These are phyloP conservation scores for Hylaea fasciaria DNA, from an alignment of 2,888 invertebrate species.

Conservation along the genomic window DNA sequence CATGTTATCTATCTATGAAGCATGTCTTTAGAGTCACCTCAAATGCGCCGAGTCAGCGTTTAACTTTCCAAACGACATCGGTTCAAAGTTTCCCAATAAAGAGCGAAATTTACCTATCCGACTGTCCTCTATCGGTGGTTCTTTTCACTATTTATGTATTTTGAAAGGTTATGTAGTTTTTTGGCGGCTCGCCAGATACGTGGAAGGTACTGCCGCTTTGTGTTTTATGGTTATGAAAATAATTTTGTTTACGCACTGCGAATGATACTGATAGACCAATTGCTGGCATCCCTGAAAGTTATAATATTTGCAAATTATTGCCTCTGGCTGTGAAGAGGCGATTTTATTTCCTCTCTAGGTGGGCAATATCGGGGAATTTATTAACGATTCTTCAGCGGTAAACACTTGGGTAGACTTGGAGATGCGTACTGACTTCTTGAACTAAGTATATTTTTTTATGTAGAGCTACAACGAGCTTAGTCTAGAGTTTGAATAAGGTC, in stretches of 20 bases:
- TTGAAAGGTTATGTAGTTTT: conserved; percentile 36
- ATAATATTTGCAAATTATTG: conserved; percentile 35
- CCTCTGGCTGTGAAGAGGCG: conserved; percentile 23
- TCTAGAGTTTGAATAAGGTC: no score
- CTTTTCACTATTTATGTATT: conserved; percentile 35
- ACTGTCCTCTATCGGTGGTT: conserved; percentile 29
- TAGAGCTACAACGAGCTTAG: no score
- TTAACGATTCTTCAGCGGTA: conserved; percentile 26
- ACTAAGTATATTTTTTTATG: not conserved
- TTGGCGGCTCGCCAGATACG: conserved; percentile 30
- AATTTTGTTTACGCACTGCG: conserved; percentile 33
- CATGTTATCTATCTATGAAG: not conserved
- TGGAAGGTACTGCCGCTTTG: conserved; percentile 30
- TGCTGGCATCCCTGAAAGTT: conserved; percentile 15
- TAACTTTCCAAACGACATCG: conserved; percentile 1
- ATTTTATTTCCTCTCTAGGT: conserved; percentile 15
- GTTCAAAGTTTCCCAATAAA: conserved; percentile 33
- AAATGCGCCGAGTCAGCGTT: no score
- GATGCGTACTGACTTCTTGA: conserved; percentile 17
- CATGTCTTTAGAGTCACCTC: no score
- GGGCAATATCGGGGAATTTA: conserved; percentile 28
- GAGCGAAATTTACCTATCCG: conserved; percentile 28
- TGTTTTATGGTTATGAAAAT: conserved; percentile 31
- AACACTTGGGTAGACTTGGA: conserved; percentile 21
- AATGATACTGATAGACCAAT: conserved; percentile 29